Conservation (phyloP, 2,797 vertebrate genomes). For the Limnodromus scolopaceus region DNA sequence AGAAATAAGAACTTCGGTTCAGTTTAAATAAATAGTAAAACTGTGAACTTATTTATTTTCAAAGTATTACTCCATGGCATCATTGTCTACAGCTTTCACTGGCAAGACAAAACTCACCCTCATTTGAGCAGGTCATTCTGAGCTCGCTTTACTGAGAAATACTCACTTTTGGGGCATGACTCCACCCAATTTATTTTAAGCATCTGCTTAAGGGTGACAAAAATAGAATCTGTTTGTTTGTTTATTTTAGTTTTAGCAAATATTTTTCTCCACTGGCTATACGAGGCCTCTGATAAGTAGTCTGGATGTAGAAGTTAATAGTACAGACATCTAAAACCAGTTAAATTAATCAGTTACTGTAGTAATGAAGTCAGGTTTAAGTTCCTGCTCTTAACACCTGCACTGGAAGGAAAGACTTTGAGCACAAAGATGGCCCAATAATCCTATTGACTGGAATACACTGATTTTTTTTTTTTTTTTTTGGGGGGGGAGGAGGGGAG, state of each 20-base stretch:
- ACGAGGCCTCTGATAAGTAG: background rate
- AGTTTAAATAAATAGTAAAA: background rate
- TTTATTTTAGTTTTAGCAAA: background rate
- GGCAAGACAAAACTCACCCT: background rate
- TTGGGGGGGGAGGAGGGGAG: accelerated
- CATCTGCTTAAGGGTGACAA: background rate
- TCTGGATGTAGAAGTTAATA: background rate
- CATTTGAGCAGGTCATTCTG: background rate
- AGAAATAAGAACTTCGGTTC: background rate
- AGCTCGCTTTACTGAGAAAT: background rate
- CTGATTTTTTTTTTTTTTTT: background rate
- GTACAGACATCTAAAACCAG: background rate
- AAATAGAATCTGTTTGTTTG: background rate
- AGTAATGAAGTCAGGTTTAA: background rate
- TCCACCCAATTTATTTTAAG: background rate
- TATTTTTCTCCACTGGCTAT: background rate
- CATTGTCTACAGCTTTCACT: background rate
- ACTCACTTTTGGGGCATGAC: background rate
- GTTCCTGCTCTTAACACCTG: background rate
- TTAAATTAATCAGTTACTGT: background rate
- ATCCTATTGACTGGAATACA: background rate
- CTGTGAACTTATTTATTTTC: background rate
- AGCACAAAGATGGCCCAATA: background rate
- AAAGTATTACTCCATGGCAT: background rate
- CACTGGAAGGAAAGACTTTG: background rate